phyloP scores from a whole-genome alignment of 2,113 vertebrate species.

The Solea senegalensis region DNA sequence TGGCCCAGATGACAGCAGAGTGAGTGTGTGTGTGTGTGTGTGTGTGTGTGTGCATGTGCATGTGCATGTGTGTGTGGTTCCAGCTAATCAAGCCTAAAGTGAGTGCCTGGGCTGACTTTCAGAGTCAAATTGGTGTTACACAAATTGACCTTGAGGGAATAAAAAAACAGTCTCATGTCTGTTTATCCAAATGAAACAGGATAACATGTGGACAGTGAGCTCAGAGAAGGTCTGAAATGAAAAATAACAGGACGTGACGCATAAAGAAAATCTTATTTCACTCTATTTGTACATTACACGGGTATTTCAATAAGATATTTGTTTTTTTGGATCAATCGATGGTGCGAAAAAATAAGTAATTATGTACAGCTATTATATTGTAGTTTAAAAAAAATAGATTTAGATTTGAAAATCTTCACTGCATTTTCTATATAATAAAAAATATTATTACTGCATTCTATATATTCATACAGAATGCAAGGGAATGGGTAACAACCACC shows the following conservation, averaged over 20 bases:
- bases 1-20: slow-evolving; percentile 99
- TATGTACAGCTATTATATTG: too few relatives aligned
- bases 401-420: too few relatives aligned
- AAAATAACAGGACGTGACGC: too few relatives aligned
- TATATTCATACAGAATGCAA: too few relatives aligned
- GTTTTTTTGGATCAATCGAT: too few relatives aligned
- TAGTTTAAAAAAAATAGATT: too few relatives aligned
- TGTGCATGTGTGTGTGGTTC: neutral
- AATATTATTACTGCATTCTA: too few relatives aligned
- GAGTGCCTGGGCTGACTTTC: slow-evolving; percentile 53
- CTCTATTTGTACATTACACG: neutral
- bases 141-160: slow-evolving; percentile 56
- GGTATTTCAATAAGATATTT: too few relatives aligned
- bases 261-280: neutral
- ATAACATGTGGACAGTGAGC: slow-evolving; percentile 24
- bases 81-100: slow-evolving; percentile 48
- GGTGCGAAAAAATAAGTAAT: too few relatives aligned
- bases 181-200: slow-evolving; percentile 29
- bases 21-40: slow-evolving; percentile 79
- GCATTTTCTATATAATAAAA: too few relatives aligned
- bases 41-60: neutral
- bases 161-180: slow-evolving; percentile 37
- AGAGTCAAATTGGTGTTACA: slow-evolving; percentile 52
- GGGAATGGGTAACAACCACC: too few relatives aligned
- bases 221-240: neutral